phyloP scores from a whole-genome alignment of 2,113 vertebrate species.

The Perca flavescens region DNA sequence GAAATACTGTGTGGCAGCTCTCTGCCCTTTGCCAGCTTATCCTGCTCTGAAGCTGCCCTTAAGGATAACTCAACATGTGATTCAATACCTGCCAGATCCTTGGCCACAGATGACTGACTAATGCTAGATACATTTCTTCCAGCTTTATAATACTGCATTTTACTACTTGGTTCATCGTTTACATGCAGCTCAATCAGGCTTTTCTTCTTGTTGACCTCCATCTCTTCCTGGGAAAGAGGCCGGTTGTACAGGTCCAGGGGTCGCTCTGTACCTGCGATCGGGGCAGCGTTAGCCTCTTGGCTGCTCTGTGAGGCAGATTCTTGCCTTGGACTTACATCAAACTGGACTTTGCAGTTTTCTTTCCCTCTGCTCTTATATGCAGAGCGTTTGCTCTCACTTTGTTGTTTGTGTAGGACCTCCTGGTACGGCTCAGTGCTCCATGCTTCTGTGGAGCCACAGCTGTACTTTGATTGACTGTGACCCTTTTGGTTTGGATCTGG shows the following conservation, averaged over 20 bases:
- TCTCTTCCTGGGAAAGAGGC: conserved; percentile 14
- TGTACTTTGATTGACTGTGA: conserved; percentile 26
- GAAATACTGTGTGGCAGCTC: conserved; percentile 27
- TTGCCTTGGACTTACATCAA: conserved; percentile 37
- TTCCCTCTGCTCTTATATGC: conserved; percentile 1
- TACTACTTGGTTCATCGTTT: conserved; percentile 54
- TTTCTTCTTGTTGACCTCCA: conserved; percentile 25
- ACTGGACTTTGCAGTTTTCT: conserved; percentile 43
- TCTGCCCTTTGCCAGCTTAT: conserved; percentile 38
- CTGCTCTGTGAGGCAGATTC: conserved; percentile 23
- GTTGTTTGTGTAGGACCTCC: conserved; percentile 48
- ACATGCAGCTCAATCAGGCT: conserved; percentile 29
- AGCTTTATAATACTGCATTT: conserved; percentile 30
- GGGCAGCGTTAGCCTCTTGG: conserved; percentile 27
- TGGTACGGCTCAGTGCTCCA: conserved; percentile 46
- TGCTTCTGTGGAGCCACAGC: conserved; percentile 18
- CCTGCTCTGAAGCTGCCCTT: not conserved
- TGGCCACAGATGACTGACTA: conserved; percentile 45
- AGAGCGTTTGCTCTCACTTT: conserved; percentile 17
- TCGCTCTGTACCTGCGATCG: conserved; percentile 25
- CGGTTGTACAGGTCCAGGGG: not conserved
- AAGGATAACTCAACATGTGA: conserved; percentile 22
- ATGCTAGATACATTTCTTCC: conserved; percentile 48
- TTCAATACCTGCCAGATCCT: conserved; percentile 1
- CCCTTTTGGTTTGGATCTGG: conserved; percentile 33